Evolutionary conservation across 2,113 vertebrate species (phyloP).

Genomic region (Myrmecobius fasciatus): DNA sequence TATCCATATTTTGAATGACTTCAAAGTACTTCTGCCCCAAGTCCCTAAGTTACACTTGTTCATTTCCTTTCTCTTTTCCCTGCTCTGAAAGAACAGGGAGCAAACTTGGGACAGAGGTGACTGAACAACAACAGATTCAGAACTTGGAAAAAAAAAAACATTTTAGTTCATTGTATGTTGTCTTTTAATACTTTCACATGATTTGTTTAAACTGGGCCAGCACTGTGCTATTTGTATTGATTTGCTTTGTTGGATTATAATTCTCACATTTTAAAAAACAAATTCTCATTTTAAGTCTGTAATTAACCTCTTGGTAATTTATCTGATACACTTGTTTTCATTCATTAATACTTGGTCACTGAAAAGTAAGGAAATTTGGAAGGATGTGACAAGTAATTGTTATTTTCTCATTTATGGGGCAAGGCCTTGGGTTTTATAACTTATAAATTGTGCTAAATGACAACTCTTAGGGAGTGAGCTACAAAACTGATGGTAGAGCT

Average conservation of each 20-base stretch:
- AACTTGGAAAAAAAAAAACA: slow-evolving; percentile 17
- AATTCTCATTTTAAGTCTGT: neutral
- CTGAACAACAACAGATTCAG: neutral
- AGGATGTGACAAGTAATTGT: neutral
- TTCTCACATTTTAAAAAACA: slow-evolving; percentile 13
- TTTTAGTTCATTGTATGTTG: neutral
- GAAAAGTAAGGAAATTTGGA: slow-evolving; percentile 25
- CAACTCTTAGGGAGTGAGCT: neutral
- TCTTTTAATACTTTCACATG: neutral
- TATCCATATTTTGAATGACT: neutral
- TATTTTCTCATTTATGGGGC: neutral
- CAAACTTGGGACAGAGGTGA: neutral
- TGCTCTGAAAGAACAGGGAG: neutral
- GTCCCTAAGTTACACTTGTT: neutral
- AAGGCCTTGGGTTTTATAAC: neutral
- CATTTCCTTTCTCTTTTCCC: neutral
- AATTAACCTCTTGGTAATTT: slow-evolving; percentile 4
- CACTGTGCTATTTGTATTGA: neutral
- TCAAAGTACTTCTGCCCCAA: neutral
- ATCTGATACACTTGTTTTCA: neutral
- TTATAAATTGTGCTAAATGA: slow-evolving; percentile 18
- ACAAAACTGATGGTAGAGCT: slow-evolving; percentile 16
- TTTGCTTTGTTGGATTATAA: slow-evolving; percentile 43
- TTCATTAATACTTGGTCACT: neutral
- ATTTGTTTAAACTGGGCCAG: slow-evolving; percentile 5